Evolutionary conservation across 2,888 invertebrate genomes (phyloP).

Genomic region (Clepsis dumicolana): DNA sequence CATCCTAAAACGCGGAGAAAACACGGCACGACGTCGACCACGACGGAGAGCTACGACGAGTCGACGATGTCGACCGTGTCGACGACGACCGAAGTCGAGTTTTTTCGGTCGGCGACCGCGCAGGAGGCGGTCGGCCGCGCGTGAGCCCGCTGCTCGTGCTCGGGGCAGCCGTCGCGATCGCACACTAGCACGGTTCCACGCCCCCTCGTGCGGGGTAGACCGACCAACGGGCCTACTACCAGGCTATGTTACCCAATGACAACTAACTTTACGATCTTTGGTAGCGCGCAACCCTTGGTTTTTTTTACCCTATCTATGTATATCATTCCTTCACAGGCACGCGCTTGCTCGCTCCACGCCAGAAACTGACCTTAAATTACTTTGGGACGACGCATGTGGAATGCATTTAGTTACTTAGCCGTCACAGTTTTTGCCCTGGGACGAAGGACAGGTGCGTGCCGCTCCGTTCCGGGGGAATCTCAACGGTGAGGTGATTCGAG

Average conservation of each 20-base stretch:
- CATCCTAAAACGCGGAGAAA: slow-evolving; percentile 85
- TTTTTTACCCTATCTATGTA: slow-evolving; percentile 55
- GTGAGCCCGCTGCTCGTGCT: slow-evolving; percentile 80
- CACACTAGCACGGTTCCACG: slow-evolving; percentile 83
- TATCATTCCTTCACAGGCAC: slow-evolving; percentile 52
- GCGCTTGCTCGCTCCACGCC: slow-evolving; percentile 16
- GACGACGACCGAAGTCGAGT: slow-evolving; percentile 83
- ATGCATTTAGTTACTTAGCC: slow-evolving; percentile 28
- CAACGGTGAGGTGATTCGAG: slow-evolving; percentile 54
- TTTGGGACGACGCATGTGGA: slow-evolving; percentile 15
- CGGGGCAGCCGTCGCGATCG: slow-evolving; percentile 83
- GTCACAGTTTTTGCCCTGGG: slow-evolving; percentile 26
- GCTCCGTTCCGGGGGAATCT: slow-evolving; percentile 51
- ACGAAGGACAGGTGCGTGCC: slow-evolving; percentile 13
- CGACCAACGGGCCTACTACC: slow-evolving; percentile 57
- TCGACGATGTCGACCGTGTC: slow-evolving; percentile 83
- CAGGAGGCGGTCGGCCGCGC: slow-evolving; percentile 84
- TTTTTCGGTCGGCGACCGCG: slow-evolving; percentile 86
- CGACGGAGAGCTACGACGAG: slow-evolving; percentile 80
- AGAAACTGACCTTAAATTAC: slow-evolving; percentile 22
- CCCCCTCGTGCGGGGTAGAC: slow-evolving; percentile 67
- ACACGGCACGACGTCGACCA: slow-evolving; percentile 80
- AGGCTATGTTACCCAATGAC: slow-evolving; percentile 4
- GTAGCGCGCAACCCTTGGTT: slow-evolving; percentile 36
- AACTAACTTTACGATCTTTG: slow-evolving; percentile 15